Evolutionary conservation across 2,888 invertebrate species (phyloP), one percentile per base, ranked within the genome.

Genomic region (Amorpha juglandis): DNA sequence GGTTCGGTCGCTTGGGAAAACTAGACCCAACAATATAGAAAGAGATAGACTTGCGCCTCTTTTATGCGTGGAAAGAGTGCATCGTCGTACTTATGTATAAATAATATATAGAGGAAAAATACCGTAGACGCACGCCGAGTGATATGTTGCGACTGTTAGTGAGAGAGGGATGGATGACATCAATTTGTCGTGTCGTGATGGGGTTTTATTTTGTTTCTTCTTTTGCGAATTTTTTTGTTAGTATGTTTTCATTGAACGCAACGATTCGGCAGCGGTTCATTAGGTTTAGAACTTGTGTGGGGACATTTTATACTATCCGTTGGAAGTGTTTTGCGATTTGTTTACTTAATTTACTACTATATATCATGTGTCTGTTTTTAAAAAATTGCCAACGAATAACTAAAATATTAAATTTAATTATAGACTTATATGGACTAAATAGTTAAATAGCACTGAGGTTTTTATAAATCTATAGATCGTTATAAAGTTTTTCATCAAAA

Each of bases 101-200:
- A 92, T 93, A 92, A 92, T 92, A 92, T 92, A 93, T 91, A 93
- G 90, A 92, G 92, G 92, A 93, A 93, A 93, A 92, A 92, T 92
- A 89, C 87, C 87, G 92, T 89, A 92, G 89, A 92, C 91, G 90
- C 91, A 91, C 86, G 86, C 84, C 78, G 89, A 88, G 92, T 92
- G 92, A 93, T 92, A 91, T 92, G 92, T 92, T 87, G 92, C 88
- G 88, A 92, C 90, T 90, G 92, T 92, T 92, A 92, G 92, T 85
- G 72, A 84, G 92, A 92, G 89, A 87, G 91, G 91, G 93, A 93
- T 91, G 84, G 92, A 92, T 92, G 92, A 90, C 92, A 86, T 90
- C 93, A 90, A 92, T 93, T 93, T 93, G 92, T 92, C 89, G 90
- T 89, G 86, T 92, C 93, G 90, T 93, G 92, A 93, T 93, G 90